These are phyloP conservation scores for Hyposmocoma kahamanoa DNA, from an alignment of 1,140 invertebrate species.

Conservation along the genomic window DNA sequence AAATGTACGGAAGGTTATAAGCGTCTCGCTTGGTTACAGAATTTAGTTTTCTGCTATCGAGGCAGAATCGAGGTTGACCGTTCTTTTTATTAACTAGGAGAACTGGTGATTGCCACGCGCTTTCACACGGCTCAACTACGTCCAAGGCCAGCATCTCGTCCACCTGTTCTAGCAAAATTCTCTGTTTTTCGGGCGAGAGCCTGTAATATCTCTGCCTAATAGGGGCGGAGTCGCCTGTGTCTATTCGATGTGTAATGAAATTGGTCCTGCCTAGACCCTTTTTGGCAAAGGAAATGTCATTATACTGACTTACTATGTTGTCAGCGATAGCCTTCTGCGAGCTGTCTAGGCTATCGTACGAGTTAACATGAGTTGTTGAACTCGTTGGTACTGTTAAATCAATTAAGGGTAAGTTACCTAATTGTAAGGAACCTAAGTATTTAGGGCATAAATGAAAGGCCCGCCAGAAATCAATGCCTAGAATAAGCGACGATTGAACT, in stretches of 20 bases:
- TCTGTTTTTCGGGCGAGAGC: slow-evolving; percentile 18
- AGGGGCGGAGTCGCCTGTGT: slow-evolving; percentile 19
- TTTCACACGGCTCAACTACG: slow-evolving; percentile 20
- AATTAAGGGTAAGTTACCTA: no score
- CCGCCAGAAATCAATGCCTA: slow-evolving; percentile 15
- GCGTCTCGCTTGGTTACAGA: slow-evolving; percentile 40
- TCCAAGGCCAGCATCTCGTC: slow-evolving; percentile 20
- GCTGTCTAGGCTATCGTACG: slow-evolving; percentile 5
- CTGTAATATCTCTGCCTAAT: slow-evolving; percentile 21
- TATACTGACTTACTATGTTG: slow-evolving; percentile 10
- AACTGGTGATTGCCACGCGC: slow-evolving; percentile 31
- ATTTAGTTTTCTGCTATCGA: slow-evolving; percentile 49
- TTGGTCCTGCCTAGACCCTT: slow-evolving; percentile 20
- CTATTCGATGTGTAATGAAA: slow-evolving; percentile 18
- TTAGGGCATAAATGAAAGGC: slow-evolving; percentile 11
- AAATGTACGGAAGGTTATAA: slow-evolving; percentile 24
- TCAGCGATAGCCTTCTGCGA: slow-evolving; percentile 9
- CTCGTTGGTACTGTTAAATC: no score
- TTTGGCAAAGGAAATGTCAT: slow-evolving; percentile 13
- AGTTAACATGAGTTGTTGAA: no score
- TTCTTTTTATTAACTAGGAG: slow-evolving; percentile 30
- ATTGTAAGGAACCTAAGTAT: no score
- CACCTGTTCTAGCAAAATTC: slow-evolving; percentile 12
- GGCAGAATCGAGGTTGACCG: slow-evolving; percentile 29
- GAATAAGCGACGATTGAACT: slow-evolving; percentile 3